phyloP scores from a whole-genome alignment of 2,888 invertebrate genomes.

The Tetanocera ferruginea region DNA sequence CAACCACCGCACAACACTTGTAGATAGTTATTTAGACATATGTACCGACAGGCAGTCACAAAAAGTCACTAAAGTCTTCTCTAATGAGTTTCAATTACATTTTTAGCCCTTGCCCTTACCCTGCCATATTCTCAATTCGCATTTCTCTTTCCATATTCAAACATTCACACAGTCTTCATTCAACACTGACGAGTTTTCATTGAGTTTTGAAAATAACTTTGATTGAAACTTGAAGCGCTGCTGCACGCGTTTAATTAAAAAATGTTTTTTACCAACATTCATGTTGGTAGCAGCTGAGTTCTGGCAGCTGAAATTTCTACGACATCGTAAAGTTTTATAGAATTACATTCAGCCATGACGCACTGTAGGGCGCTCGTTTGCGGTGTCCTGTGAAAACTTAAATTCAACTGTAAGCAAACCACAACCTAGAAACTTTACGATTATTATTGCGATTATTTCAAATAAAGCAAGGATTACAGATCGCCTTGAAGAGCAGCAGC shows the following conservation, averaged over 20 bases:
- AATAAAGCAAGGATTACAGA: constrained; percentile 38
- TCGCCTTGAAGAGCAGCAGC: background rate
- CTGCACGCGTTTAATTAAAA: constrained; percentile 51
- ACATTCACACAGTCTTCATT: background rate
- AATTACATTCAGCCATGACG: constrained; percentile 4
- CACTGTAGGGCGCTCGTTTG: background rate
- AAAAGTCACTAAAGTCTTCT: background rate
- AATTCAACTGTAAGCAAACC: constrained; percentile 29
- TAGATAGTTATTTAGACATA: background rate
- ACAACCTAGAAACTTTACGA: constrained; percentile 37
- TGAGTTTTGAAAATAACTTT: constrained; percentile 20
- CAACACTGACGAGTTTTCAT: background rate
- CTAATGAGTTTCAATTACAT: constrained; percentile 27
- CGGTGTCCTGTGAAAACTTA: background rate
- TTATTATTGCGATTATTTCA: constrained; percentile 46
- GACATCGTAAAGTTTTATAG: constrained; percentile 35
- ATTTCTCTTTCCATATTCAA: background rate
- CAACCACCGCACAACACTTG: background rate
- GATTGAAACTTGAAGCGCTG: constrained; percentile 36
- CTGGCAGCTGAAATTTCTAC: constrained; percentile 12
- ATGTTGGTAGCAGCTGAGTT: constrained; percentile 50
- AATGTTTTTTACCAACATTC: constrained; percentile 48
- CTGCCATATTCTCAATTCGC: background rate
- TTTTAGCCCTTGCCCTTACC: background rate
- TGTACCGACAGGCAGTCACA: background rate